Evolutionary conservation across 2,888 invertebrate species (phyloP).

Genomic region (Myathropa florea): DNA sequence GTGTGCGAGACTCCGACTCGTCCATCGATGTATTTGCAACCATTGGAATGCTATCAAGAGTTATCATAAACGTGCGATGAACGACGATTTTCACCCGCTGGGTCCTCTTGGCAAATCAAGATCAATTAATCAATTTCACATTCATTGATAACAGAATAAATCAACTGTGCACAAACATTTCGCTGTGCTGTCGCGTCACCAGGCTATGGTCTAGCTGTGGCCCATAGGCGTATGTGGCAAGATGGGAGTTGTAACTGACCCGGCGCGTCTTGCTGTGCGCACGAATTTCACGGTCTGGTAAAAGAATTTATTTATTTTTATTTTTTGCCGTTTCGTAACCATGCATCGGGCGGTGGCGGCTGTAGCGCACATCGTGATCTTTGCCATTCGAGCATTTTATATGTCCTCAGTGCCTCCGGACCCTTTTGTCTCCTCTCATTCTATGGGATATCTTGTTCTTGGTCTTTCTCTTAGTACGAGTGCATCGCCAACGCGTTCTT

Average conservation of each 20-base stretch:
- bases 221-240: slow-evolving; percentile 25
- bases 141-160: slow-evolving; percentile 69
- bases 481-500: slow-evolving; percentile 39
- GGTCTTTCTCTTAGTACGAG: not conserved
- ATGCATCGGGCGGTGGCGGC: slow-evolving; percentile 24
- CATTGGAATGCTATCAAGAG: slow-evolving; percentile 46
- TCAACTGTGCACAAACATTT: slow-evolving; percentile 37
- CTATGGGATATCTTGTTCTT: not conserved
- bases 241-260: slow-evolving; percentile 59
- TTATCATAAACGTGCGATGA: slow-evolving; percentile 55
- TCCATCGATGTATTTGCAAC: not conserved
- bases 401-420: slow-evolving; percentile 19
- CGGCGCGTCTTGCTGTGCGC: slow-evolving; percentile 39
- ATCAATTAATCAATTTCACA: slow-evolving; percentile 69
- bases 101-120: slow-evolving; percentile 41
- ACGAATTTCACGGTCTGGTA: slow-evolving; percentile 61
- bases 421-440: not conserved
- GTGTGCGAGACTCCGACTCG: not conserved
- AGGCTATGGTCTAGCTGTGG: not conserved
- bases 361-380: slow-evolving; percentile 48
- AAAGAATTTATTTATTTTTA: slow-evolving; percentile 18
- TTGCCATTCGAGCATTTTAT: slow-evolving; percentile 55
- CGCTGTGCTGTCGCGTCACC: slow-evolving; percentile 40
- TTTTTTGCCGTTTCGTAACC: slow-evolving; percentile 7
- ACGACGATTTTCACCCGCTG: slow-evolving; percentile 5